These are phyloP conservation scores for Sardinella longiceps DNA, from an alignment of 2,797 vertebrate species.

Conservation along the genomic window DNA sequence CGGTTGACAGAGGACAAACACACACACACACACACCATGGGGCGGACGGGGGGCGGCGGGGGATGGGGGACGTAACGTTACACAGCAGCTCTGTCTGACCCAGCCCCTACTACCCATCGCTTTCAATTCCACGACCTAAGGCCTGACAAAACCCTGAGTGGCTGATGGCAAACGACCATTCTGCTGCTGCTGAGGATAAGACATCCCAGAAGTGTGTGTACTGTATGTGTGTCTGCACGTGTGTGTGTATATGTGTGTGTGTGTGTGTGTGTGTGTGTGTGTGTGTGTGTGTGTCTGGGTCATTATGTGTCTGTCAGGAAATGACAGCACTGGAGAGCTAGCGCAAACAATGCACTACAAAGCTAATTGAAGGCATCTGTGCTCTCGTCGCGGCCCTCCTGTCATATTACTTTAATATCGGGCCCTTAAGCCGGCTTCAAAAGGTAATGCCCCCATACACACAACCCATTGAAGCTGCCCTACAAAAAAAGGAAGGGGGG, in stretches of 20 bases:
- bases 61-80: not conserved
- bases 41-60: too few relatives aligned
- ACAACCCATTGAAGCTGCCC: not conserved
- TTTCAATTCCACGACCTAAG: not conserved
- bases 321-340: not conserved
- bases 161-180: not conserved
- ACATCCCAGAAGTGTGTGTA: not conserved
- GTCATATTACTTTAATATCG: not conserved
- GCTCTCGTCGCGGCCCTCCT: not conserved
- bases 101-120: not conserved
- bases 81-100: not conserved
- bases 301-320: not conserved
- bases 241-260: not conserved
- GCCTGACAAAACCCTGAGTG: not conserved
- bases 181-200: not conserved
- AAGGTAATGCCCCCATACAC: not conserved
- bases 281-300: not conserved
- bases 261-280: not conserved
- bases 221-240: not conserved
- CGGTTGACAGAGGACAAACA: not conserved
- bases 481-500: not conserved
- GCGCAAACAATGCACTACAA: conserved; percentile 1
- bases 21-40: too few relatives aligned
- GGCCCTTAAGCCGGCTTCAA: not conserved
- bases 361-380: conserved; percentile 17